A percentile compares a stretch with the other conserved stretches of the same genome.
These are phyloP conservation scores for Lasioglossum calceatum DNA, from an alignment of 2,888 invertebrate genomes.

Conservation along the genomic window DNA sequence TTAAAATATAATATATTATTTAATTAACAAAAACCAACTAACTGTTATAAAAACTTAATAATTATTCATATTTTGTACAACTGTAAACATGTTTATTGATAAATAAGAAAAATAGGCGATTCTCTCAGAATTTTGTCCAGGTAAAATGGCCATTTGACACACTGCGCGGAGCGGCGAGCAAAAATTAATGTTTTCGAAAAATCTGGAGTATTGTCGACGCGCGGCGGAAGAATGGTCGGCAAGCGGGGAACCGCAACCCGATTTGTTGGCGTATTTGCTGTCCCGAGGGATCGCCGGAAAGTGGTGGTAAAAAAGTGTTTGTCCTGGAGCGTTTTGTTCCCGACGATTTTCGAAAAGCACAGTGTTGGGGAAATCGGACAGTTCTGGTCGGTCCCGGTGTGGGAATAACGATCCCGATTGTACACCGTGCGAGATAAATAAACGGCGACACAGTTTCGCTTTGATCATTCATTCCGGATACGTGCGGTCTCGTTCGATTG, in stretches of 20 bases:
- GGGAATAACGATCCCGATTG: constrained; percentile 52
- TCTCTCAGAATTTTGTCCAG: too few relatives aligned
- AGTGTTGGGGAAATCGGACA: constrained; percentile 30
- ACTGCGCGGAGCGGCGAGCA: too few relatives aligned
- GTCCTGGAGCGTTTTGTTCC: background rate
- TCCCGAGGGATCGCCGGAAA: constrained; percentile 1
- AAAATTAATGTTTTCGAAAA: background rate
- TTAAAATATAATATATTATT: too few relatives aligned
- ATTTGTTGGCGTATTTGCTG: constrained; percentile 10
- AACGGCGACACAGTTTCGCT: constrained; percentile 63
- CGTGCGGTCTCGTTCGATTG: constrained; percentile 58
- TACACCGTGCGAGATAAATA: constrained; percentile 64
- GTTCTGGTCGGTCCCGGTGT: constrained; percentile 9
- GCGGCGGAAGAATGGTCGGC: background rate
- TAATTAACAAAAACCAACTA: too few relatives aligned
- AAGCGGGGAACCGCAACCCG: background rate
- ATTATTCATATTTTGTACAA: too few relatives aligned
- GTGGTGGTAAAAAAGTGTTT: background rate
- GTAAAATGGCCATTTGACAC: too few relatives aligned
- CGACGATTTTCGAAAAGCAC: constrained; percentile 34
- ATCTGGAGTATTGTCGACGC: background rate
- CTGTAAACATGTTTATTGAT: too few relatives aligned
- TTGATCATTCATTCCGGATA: constrained; percentile 68
- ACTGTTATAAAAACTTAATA: too few relatives aligned
- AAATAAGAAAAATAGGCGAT: too few relatives aligned